Conservation (phyloP, 2,888 invertebrate species). For the Cephus pulcher region DNA sequence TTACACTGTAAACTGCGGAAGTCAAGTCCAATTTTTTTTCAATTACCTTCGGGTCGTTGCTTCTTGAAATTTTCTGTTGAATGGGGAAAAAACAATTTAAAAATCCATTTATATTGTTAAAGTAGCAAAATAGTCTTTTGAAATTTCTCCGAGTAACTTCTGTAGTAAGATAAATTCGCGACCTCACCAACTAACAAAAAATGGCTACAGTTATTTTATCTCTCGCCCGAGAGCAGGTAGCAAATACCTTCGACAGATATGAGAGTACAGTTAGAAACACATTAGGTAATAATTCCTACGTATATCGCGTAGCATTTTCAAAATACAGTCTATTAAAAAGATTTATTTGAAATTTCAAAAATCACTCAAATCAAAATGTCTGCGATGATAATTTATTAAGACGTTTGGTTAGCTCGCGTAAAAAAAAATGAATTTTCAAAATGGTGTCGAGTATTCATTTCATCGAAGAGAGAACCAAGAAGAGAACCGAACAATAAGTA, state of each 20-base stretch:
- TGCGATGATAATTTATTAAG: neutral
- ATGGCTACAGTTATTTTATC: neutral
- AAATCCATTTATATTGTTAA: neutral
- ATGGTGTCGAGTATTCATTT: neutral
- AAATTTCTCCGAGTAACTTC: neutral
- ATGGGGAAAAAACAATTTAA: neutral
- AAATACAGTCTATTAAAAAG: neutral
- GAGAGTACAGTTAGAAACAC: conserved; percentile 49
- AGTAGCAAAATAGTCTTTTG: neutral
- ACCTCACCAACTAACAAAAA: neutral
- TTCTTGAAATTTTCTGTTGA: neutral
- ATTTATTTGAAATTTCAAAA: neutral
- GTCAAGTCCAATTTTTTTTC: neutral
- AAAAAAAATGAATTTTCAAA: conserved; percentile 10
- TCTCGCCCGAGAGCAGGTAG: conserved; percentile 26
- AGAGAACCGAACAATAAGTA: neutral
- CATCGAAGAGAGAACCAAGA: neutral
- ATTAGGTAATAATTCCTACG: conserved; percentile 38
- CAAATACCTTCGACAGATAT: conserved; percentile 35
- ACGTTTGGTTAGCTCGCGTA: neutral
- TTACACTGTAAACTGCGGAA: neutral
- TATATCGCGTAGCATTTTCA: conserved; percentile 45
- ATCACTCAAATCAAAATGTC: neutral
- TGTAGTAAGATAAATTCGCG: neutral
- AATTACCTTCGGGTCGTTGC: neutral